Percentiles rank a stretch among this genome's conserved stretches.
phyloP scores from a whole-genome alignment of 2,113 vertebrate genomes.

The Dipodomys merriami region DNA sequence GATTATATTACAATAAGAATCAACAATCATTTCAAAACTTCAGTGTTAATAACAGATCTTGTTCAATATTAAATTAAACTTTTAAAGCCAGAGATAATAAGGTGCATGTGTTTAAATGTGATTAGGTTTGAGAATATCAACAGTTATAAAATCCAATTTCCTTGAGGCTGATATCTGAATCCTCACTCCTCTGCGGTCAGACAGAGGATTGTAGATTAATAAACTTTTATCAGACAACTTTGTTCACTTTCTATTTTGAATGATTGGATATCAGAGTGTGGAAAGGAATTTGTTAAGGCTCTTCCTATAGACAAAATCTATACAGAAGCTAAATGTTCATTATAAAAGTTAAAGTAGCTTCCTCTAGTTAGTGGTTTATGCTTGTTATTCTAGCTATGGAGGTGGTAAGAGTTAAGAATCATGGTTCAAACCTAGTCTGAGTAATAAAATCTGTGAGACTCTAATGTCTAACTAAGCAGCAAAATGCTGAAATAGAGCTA shows the following conservation, averaged over 20 bases:
- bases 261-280: background rate
- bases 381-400: too few relatives aligned
- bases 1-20: background rate
- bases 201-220: background rate
- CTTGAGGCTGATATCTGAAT: background rate
- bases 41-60: background rate
- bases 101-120: background rate
- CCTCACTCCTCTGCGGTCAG: background rate
- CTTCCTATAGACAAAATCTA: background rate
- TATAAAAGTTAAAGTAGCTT: background rate
- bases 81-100: background rate
- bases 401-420: too few relatives aligned
- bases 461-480: too few relatives aligned
- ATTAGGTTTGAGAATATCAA: slow-evolving; percentile 40
- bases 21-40: slow-evolving; percentile 28
- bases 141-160: background rate
- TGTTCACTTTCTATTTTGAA: background rate
- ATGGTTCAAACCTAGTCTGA: too few relatives aligned
- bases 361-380: too few relatives aligned
- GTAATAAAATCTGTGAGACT: too few relatives aligned
- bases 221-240: background rate
- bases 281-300: background rate
- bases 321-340: background rate
- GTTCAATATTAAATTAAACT: slow-evolving; percentile 47
- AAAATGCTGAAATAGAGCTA: too few relatives aligned